These are phyloP conservation scores for Picathartes gymnocephalus DNA, from an alignment of 2,113 vertebrate species.

Conservation along the genomic window DNA sequence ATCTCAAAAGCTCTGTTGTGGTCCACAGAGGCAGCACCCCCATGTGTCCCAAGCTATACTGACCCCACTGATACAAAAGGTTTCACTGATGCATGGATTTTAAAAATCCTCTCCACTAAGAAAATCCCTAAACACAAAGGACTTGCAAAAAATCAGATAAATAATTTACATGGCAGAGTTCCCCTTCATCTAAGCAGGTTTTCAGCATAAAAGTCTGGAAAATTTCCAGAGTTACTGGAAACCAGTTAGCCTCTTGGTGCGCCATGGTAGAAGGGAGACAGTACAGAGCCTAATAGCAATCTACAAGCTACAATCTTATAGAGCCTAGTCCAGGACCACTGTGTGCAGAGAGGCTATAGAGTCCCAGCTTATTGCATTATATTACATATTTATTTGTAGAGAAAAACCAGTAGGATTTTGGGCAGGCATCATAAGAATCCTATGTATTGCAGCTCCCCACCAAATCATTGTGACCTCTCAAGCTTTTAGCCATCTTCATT, in stretches of 20 bases:
- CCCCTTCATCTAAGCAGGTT: not conserved
- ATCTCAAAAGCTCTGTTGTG: not conserved
- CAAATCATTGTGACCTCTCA: not conserved
- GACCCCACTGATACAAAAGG: not conserved
- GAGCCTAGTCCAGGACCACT: not conserved
- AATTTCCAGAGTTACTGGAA: not conserved
- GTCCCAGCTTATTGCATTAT: not conserved
- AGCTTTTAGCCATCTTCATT: not conserved
- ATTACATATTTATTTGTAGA: fast-evolving
- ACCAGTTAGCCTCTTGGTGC: not conserved
- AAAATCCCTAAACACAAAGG: not conserved
- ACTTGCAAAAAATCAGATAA: not conserved
- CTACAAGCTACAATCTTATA: not conserved
- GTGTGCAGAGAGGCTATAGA: not conserved
- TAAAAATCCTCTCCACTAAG: not conserved
- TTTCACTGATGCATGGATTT: not conserved
- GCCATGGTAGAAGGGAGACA: not conserved
- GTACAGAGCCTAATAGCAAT: not conserved
- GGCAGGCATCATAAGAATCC: not conserved
- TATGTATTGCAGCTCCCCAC: not conserved
- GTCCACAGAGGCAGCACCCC: not conserved
- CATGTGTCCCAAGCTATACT: not conserved
- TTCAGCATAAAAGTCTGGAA: not conserved
- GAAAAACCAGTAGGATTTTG: not conserved
- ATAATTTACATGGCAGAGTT: not conserved